These are phyloP conservation scores for Trematomus loennbergii DNA, from an alignment of 2,113 vertebrate species.

Conservation along the genomic window DNA sequence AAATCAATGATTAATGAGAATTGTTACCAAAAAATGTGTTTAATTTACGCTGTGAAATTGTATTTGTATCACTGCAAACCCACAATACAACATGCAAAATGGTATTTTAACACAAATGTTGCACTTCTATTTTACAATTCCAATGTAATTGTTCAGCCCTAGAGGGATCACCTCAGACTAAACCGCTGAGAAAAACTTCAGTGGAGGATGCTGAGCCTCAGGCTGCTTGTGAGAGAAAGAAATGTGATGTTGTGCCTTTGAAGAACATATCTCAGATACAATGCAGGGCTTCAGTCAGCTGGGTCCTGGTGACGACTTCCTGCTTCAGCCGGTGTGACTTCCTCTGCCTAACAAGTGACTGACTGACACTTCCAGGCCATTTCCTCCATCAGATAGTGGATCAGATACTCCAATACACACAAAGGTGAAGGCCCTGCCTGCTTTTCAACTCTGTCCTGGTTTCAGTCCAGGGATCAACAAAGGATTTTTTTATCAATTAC, in stretches of 20 bases:
- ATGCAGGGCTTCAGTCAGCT: background rate
- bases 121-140: too few relatives aligned
- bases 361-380: constrained; percentile 25
- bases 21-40: too few relatives aligned
- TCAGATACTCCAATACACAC: background rate
- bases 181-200: too few relatives aligned
- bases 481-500: background rate
- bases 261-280: background rate
- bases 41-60: too few relatives aligned
- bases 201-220: too few relatives aligned
- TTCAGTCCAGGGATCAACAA: background rate
- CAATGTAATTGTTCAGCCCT: too few relatives aligned
- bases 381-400: background rate
- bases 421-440: background rate
- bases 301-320: background rate
- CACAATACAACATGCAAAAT: background rate
- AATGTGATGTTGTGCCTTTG: background rate
- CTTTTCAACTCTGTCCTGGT: background rate
- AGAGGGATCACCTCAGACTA: too few relatives aligned
- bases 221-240: too few relatives aligned
- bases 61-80: background rate
- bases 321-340: background rate
- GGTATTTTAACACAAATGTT: too few relatives aligned
- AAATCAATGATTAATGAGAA: too few relatives aligned
- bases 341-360: constrained; percentile 4